Conservation (phyloP, 2,113 vertebrate genomes). For the Cairina moschata region DNA sequence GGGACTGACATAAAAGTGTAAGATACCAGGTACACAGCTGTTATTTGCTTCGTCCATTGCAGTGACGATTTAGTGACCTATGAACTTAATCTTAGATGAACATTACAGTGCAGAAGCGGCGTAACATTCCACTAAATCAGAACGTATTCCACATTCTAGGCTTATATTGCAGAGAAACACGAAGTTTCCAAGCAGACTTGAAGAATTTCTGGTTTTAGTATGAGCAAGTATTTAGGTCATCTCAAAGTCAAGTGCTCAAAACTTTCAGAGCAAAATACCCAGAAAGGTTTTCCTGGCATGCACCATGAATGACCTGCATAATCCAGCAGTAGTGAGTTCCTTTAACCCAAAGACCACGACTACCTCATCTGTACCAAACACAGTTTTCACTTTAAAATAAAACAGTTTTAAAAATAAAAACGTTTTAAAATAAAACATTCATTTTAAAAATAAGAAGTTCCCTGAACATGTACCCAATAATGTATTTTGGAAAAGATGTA, state of each 20-base stretch:
- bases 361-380: not conserved
- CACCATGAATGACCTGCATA: rapidly evolving
- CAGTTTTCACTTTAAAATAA: not conserved
- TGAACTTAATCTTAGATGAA: not conserved
- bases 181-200: not conserved
- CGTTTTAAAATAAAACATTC: not conserved
- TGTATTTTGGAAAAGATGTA: not conserved
- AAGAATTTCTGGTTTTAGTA: not conserved
- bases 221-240: not conserved
- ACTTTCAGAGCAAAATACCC: not conserved
- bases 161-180: not conserved
- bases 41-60: not conserved
- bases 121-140: not conserved
- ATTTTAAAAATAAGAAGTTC: not conserved
- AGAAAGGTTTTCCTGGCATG: not conserved
- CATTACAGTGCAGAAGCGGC: not conserved
- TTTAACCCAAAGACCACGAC: not conserved
- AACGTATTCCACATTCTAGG: not conserved
- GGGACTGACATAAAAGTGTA: not conserved
- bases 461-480: not conserved
- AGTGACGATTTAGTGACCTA: not conserved
- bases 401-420: too few species aligned
- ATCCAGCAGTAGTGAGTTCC: not conserved
- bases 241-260: not conserved
- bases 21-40: not conserved